Percentiles rank a stretch among this genome's conserved stretches.
Conservation (phyloP, 53 echinoderm and acorn worm genomes). For the Echinometra lucunter region DNA sequence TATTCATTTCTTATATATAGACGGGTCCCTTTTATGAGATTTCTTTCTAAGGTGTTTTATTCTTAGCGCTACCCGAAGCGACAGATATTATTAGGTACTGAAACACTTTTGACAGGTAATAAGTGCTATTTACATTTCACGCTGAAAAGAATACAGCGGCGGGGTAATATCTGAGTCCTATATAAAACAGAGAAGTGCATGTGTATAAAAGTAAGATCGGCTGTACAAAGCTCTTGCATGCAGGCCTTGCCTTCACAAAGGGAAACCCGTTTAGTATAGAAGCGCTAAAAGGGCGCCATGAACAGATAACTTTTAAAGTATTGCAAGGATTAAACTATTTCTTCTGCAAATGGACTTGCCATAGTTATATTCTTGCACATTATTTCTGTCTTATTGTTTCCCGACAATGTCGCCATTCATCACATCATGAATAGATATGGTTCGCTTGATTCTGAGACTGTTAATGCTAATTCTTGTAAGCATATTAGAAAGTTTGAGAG, state of each 20-base stretch:
- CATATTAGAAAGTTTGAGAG: too few species aligned
- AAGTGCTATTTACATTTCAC: slow-evolving; percentile 45
- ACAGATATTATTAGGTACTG: slow-evolving; percentile 19
- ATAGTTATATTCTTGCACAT: too few species aligned
- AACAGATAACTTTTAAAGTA: neutral
- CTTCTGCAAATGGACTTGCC: too few species aligned
- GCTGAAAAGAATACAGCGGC: neutral
- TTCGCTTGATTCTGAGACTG: too few species aligned
- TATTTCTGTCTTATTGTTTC: too few species aligned
- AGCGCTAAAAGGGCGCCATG: neutral
- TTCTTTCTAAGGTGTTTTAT: slow-evolving; percentile 29
- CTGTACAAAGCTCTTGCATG: neutral
- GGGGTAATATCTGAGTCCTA: neutral
- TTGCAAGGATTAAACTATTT: too few species aligned
- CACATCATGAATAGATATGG: too few species aligned
- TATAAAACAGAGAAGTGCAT: neutral
- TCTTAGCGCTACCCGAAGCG: slow-evolving; percentile 52
- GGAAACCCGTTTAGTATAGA: slow-evolving; percentile 4
- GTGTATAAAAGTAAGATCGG: neutral
- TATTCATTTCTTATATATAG: neutral
- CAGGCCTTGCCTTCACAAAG: neutral
- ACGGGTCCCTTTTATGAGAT: slow-evolving; percentile 35
- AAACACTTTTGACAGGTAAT: slow-evolving; percentile 52
- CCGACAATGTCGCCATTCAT: too few species aligned
- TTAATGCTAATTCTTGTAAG: too few species aligned